Conservation (phyloP, 2,797 vertebrate species). For the Miichthys miiuy region DNA sequence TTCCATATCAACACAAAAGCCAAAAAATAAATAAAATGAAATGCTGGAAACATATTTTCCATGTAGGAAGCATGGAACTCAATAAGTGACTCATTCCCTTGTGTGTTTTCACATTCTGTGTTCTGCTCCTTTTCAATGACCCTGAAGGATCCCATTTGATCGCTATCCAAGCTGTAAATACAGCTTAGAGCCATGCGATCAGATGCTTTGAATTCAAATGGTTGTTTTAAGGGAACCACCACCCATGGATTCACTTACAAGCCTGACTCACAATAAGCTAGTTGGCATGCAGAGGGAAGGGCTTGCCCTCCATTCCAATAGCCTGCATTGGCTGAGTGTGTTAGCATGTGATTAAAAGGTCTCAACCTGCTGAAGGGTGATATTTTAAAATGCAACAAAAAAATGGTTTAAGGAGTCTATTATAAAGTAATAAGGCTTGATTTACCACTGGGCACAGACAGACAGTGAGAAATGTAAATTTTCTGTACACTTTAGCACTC, state of each 20-base stretch:
- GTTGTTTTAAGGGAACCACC: constrained; percentile 59
- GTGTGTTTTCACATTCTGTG: constrained; percentile 48
- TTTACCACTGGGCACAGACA: constrained; percentile 21
- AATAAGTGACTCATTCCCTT: constrained; percentile 60
- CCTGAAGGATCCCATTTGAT: constrained; percentile 68
- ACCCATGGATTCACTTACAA: constrained; percentile 57
- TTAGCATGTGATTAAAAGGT: constrained; percentile 67
- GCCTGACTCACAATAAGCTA: constrained; percentile 65
- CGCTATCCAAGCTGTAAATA: constrained; percentile 69
- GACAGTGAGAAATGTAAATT: constrained; percentile 2
- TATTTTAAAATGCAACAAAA: constrained; percentile 49
- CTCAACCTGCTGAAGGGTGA: constrained; percentile 26
- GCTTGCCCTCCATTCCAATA: constrained; percentile 35
- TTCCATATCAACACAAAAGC: constrained; percentile 14
- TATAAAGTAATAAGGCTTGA: constrained; percentile 45
- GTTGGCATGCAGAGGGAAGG: constrained; percentile 61
- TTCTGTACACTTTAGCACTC: constrained; percentile 12
- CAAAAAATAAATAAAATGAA: not conserved
- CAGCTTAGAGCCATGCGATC: constrained; percentile 58
- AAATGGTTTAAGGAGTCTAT: constrained; percentile 51
- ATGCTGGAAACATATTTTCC: constrained; percentile 16
- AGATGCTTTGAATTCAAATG: constrained; percentile 68
- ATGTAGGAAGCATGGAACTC: constrained; percentile 67
- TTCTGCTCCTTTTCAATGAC: constrained; percentile 56
- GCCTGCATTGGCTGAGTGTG: constrained; percentile 44